These are phyloP conservation scores for Epistrophella euchroma DNA, from an alignment of 2,888 invertebrate species.

Conservation along the genomic window DNA sequence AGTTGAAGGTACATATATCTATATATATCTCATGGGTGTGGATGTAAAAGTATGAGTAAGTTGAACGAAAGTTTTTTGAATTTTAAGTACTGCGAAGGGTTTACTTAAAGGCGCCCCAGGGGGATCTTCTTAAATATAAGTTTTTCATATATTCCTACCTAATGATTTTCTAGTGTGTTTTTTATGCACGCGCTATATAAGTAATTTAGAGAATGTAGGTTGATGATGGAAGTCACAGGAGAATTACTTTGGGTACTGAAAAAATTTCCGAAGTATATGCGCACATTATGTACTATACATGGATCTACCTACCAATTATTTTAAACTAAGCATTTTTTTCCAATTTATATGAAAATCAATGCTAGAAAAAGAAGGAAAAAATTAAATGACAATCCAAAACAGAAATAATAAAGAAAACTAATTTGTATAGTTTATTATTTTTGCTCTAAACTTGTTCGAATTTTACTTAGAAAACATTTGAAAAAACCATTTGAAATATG, in stretches of 20 bases:
- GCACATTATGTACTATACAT: too few species aligned
- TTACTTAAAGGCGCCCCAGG: conserved; percentile 29
- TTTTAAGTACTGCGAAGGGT: conserved; percentile 14
- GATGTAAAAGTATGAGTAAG: conserved; percentile 3
- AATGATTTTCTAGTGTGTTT: conserved; percentile 5
- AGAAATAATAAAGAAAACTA: too few species aligned
- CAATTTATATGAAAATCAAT: too few species aligned
- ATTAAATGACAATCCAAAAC: too few species aligned
- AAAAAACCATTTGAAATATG: too few species aligned
- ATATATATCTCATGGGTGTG: neutral
- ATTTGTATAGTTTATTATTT: too few species aligned
- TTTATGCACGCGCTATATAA: neutral
- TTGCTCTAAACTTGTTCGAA: too few species aligned
- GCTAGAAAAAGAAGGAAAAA: too few species aligned
- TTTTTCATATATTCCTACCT: conserved; percentile 6
- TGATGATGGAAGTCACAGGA: neutral
- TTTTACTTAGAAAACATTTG: too few species aligned
- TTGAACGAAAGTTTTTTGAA: conserved; percentile 4
- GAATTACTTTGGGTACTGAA: neutral
- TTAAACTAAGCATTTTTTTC: too few species aligned
- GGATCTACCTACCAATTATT: too few species aligned
- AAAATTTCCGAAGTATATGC: neutral
- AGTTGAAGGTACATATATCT: neutral
- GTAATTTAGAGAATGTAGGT: neutral
- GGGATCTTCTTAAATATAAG: conserved; percentile 41